These are phyloP conservation scores for Campylomormyrus numenius DNA, from an alignment of 2,113 vertebrate genomes.

Conservation along the genomic window DNA sequence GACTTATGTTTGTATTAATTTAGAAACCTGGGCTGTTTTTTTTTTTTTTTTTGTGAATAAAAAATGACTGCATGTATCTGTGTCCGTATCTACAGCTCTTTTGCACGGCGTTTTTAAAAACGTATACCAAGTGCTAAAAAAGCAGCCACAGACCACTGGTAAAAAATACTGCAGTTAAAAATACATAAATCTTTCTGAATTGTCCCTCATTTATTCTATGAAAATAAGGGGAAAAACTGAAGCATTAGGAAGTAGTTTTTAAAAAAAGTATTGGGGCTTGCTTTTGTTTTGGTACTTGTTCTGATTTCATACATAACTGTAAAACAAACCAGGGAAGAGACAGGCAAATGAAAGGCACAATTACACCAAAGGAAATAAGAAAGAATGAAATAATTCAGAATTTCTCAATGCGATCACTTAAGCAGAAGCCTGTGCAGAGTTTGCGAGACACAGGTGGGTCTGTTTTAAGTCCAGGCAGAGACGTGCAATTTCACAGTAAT, in stretches of 20 bases:
- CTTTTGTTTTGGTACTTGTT: not conserved
- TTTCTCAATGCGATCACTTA: not conserved
- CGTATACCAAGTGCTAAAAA: constrained; percentile 23
- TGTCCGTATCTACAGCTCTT: constrained; percentile 79
- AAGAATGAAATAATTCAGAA: not conserved
- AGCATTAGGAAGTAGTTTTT: constrained; percentile 30
- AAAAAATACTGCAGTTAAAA: constrained; percentile 23
- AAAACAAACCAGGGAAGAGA: constrained; percentile 24
- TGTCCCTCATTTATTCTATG: constrained; percentile 38
- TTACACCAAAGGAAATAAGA: not conserved
- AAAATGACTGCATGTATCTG: constrained; percentile 97
- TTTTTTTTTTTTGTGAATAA: constrained; percentile 81
- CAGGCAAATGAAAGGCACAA: not conserved
- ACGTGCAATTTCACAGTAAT: not conserved
- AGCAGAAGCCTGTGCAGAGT: not conserved
- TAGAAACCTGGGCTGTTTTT: constrained; percentile 94
- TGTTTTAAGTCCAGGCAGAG: not conserved
- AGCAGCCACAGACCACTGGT: constrained; percentile 32
- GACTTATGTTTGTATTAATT: constrained; percentile 98
- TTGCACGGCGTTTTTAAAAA: constrained; percentile 47
- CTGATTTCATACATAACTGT: constrained; percentile 32
- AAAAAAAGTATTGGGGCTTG: constrained; percentile 26
- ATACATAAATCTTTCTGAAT: constrained; percentile 34
- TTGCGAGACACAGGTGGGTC: not conserved
- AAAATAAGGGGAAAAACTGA: constrained; percentile 31